phyloP scores from a whole-genome alignment of 2,888 invertebrate species.

The Pheosia gnoma region DNA sequence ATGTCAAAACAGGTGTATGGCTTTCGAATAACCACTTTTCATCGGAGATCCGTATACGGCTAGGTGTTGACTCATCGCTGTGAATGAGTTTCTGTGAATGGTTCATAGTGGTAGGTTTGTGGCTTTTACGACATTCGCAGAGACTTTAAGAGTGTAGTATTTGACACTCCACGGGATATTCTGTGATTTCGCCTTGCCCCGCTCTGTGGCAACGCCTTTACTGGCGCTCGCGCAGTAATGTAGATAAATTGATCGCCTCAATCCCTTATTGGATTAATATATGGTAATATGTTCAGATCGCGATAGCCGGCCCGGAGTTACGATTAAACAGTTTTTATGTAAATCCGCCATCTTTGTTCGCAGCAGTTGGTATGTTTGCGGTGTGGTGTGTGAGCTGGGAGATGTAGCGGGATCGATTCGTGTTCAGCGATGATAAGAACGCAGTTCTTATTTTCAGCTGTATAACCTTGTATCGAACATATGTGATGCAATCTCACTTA shows the following conservation, averaged over 20 bases:
- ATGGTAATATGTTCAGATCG: conserved; percentile 74
- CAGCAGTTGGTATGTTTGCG: conserved; percentile 59
- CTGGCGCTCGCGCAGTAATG: conserved; percentile 66
- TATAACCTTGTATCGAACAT: too few species aligned
- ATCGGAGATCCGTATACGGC: too few species aligned
- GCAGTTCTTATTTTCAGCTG: too few species aligned
- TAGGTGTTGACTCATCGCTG: too few species aligned
- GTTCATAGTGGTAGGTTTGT: too few species aligned
- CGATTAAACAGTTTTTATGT: conserved; percentile 81
- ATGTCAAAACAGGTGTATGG: too few species aligned
- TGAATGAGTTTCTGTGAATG: too few species aligned
- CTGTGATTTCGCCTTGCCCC: not conserved
- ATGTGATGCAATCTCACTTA: too few species aligned
- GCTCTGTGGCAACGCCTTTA: conserved; percentile 29
- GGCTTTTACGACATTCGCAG: too few species aligned
- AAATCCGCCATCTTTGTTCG: conserved; percentile 75
- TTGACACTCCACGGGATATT: not conserved
- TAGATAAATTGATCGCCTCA: conserved; percentile 71
- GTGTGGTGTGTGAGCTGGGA: conserved; percentile 26
- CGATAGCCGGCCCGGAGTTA: conserved; percentile 71
- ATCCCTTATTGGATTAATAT: conserved; percentile 74
- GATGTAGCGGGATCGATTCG: conserved; percentile 1
- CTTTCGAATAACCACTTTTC: too few species aligned
- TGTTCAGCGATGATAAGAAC: too few species aligned
- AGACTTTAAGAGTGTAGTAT: not conserved